Conservation (phyloP, 2,888 invertebrate genomes). For the Rhagonycha lutea region DNA sequence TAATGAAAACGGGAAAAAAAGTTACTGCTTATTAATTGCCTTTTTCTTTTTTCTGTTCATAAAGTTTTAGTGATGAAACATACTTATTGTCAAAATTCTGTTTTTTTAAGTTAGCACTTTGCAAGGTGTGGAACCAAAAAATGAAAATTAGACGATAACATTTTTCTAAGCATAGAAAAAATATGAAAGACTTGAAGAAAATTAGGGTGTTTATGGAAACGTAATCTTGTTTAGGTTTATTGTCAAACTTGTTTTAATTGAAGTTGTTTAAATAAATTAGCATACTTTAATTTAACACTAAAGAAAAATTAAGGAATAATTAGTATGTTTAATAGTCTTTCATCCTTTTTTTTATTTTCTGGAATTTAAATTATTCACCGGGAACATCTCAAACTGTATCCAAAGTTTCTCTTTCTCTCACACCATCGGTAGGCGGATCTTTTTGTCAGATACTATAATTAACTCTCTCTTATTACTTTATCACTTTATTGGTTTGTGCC, state of each 20-base stretch:
- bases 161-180: too few species aligned
- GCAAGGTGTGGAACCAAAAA: too few species aligned
- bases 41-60: too few species aligned
- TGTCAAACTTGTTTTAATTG: neutral
- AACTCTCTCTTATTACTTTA: constrained; percentile 50
- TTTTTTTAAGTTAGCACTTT: too few species aligned
- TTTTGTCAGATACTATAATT: constrained; percentile 47
- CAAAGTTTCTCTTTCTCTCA: constrained; percentile 12
- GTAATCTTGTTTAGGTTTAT: neutral
- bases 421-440: constrained; percentile 15
- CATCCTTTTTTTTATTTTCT: constrained; percentile 18
- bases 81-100: too few species aligned
- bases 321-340: constrained; percentile 23
- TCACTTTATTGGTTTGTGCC: constrained; percentile 56
- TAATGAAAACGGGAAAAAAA: too few species aligned
- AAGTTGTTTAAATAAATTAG: neutral
- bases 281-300: constrained; percentile 2
- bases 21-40: too few species aligned
- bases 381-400: constrained; percentile 1
- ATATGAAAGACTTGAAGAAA: too few species aligned
- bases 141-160: too few species aligned
- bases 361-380: constrained; percentile 18
- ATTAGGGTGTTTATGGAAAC: neutral
- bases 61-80: too few species aligned
- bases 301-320: constrained; percentile 26